Base-by-base conservation (phyloP, 1,140 invertebrate species). In the Battus philenor region DNA sequence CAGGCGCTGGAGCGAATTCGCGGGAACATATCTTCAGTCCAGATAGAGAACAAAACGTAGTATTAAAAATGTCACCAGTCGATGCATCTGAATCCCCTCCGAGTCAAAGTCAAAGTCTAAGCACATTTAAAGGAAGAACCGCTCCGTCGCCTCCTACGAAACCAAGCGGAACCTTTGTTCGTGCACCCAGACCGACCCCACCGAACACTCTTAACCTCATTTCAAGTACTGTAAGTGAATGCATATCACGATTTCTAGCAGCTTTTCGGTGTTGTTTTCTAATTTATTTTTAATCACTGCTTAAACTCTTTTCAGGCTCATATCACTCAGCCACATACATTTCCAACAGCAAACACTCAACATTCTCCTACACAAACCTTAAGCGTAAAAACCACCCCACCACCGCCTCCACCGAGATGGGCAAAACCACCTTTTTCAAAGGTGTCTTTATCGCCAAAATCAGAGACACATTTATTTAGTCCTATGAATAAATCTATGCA, bases 171-270 rank as follows among this genome's bases (percentile, higher is more conserved):
- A 57, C 68, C 13, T 86, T 85, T 49, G 59, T 89, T 27, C 83
- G 91, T 66, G 90, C 90, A 24, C 90, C 91, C n/a, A 87, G 93
- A 61, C 93, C 93, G 0, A 93, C 93, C 45, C 92, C 93, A 52
- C 93, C 93, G 2, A 94, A 94, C 66, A 94, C 93, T 9, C 78
- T 95, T 49, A 94, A 94, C 82, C 87, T 95, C 43, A 89, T 84
- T 68, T 82, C 86, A 32, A 89, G 82, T 74, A 82, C 86, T 47
- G 86, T 87, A 75, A 83, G 86, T 80, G 44, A 16, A 27, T 16
- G 30, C 44, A 30, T 39, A 32, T 12, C 33, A 44, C n/a, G 20
- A 33, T 50, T 50, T 32, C 13, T 22, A 54, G 34, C 26, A 59
- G 59, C 57, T 69, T 62, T 50, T 55, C 18, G 54, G 57, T 55